phyloP scores from a whole-genome alignment of 2,888 invertebrate species.

The Tanypteryx hageni region DNA sequence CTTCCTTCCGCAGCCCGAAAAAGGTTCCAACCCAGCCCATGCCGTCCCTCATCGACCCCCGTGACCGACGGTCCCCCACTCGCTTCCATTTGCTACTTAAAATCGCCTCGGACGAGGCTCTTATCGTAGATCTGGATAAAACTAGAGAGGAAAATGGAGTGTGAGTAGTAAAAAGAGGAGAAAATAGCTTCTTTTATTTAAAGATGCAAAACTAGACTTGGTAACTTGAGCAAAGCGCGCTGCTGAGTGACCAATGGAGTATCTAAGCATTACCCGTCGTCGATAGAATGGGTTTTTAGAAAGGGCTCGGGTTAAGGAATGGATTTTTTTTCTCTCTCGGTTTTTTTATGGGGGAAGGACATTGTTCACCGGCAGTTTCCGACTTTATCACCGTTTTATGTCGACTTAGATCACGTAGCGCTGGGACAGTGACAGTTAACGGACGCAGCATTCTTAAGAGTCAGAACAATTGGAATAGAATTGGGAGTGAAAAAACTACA shows the following conservation, averaged over 20 bases:
- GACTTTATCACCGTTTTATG: not conserved
- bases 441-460: no score
- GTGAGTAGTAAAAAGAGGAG: not conserved
- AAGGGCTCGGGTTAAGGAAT: not conserved
- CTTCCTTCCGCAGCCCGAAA: not conserved
- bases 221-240: no score
- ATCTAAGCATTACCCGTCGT: no score
- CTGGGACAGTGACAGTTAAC: not conserved
- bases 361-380: not conserved
- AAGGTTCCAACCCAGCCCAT: no score
- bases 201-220: no score
- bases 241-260: not conserved
- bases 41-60: not conserved
- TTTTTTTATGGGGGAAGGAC: constrained; percentile 13
- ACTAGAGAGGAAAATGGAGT: no score
- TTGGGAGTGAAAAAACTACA: no score
- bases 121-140: no score
- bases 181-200: not conserved
- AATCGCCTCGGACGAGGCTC: no score
- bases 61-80: not conserved
- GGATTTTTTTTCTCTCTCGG: not conserved
- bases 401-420: not conserved
- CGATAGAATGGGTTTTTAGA: not conserved
- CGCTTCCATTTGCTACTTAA: not conserved
- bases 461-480: no score